These are phyloP conservation scores for Potorous gilbertii DNA, from an alignment of 2,797 vertebrate genomes.

Conservation along the genomic window DNA sequence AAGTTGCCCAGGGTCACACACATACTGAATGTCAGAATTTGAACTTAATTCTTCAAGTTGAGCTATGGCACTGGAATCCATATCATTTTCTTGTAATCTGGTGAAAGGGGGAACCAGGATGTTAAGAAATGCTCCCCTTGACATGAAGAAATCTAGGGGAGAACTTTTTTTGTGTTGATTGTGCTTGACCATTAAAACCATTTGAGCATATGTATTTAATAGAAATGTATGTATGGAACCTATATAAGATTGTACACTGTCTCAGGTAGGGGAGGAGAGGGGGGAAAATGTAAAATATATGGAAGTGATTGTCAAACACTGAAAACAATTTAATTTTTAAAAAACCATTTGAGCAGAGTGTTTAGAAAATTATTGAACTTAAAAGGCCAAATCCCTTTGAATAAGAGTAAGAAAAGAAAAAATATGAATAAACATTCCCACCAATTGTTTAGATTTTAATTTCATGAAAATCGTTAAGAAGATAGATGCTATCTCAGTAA, in stretches of 20 bases:
- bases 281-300: no score
- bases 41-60: background rate
- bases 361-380: background rate
- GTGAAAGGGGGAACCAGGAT: no score
- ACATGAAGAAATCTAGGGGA: no score
- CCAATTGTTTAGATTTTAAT: background rate
- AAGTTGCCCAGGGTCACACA: background rate
- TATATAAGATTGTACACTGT: no score
- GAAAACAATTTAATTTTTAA: no score
- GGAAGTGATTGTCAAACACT: no score
- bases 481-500: conserved; percentile 32
- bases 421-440: background rate
- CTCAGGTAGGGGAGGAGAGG: no score
- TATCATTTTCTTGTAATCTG: background rate
- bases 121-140: background rate
- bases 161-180: background rate
- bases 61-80: background rate
- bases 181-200: background rate
- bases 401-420: background rate
- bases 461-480: background rate
- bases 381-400: background rate
- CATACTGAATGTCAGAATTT: background rate
- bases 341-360: background rate
- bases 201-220: background rate
- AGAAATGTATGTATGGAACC: no score